A percentile compares a stretch with the other conserved stretches of the same genome.
Conservation (phyloP, 2,888 invertebrate genomes). For the Glyphotaelius pellucidus region DNA sequence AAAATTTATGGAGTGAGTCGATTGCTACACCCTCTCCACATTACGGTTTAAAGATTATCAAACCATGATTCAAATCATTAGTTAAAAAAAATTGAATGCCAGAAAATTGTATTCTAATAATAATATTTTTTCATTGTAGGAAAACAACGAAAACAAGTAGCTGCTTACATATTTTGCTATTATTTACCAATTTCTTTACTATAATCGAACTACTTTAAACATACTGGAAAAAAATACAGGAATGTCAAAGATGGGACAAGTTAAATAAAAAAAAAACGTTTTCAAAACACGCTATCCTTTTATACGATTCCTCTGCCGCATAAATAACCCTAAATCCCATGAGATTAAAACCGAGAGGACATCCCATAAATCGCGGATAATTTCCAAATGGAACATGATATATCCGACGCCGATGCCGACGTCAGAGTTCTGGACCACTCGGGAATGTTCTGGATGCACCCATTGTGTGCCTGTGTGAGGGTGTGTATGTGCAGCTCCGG, state of each 20-base stretch:
- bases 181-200: too few relatives aligned
- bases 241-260: background rate
- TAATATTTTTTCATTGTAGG: too few relatives aligned
- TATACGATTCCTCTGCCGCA: background rate
- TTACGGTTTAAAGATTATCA: too few relatives aligned
- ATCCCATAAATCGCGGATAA: background rate
- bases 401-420: constrained; percentile 8
- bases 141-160: too few relatives aligned
- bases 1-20: too few relatives aligned
- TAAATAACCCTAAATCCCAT: background rate
- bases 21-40: too few relatives aligned
- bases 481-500: background rate
- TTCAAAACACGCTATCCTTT: background rate
- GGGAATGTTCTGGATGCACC: background rate
- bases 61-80: too few relatives aligned
- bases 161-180: too few relatives aligned
- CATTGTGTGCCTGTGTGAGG: background rate
- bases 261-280: background rate
- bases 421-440: background rate
- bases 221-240: too few relatives aligned
- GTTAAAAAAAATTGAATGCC: too few relatives aligned
- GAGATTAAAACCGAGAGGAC: background rate
- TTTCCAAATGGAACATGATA: background rate
- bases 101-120: too few relatives aligned
- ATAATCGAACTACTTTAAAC: too few relatives aligned